These are phyloP conservation scores for Saxidomus purpurata DNA, from an alignment of 1,140 invertebrate species.

Conservation along the genomic window DNA sequence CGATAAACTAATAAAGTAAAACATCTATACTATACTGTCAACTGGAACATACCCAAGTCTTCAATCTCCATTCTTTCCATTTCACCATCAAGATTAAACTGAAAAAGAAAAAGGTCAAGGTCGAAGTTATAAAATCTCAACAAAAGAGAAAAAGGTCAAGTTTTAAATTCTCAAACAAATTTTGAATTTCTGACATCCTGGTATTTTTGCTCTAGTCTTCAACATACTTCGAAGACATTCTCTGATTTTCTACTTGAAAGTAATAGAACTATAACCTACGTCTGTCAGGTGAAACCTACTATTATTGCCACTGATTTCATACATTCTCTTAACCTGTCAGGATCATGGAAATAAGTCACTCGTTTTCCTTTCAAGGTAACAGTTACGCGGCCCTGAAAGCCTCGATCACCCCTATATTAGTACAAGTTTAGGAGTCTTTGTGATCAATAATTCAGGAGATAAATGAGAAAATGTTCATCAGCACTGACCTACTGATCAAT, in stretches of 20 bases:
- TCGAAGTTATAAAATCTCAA: conserved; percentile 35
- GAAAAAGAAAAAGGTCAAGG: conserved; percentile 66
- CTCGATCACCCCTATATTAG: background rate
- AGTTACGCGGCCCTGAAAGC: background rate
- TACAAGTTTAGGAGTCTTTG: background rate
- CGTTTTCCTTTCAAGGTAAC: background rate
- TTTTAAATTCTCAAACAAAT: no score
- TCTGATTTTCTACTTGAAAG: no score
- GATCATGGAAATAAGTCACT: background rate
- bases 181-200: no score
- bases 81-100: conserved; percentile 78
- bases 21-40: no score
- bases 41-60: conserved; percentile 86
- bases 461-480: background rate
- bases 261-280: no score
- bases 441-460: conserved; percentile 8
- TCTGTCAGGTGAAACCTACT: background rate
- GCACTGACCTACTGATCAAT: background rate
- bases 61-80: conserved; percentile 86
- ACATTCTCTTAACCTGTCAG: background rate
- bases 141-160: no score
- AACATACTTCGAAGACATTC: no score
- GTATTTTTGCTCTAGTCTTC: no score
- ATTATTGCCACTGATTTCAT: background rate
- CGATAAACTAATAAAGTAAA: no score